Evolutionary conservation across 2,888 invertebrate genomes (phyloP).

Genomic region (Drosophila ustulata): DNA sequence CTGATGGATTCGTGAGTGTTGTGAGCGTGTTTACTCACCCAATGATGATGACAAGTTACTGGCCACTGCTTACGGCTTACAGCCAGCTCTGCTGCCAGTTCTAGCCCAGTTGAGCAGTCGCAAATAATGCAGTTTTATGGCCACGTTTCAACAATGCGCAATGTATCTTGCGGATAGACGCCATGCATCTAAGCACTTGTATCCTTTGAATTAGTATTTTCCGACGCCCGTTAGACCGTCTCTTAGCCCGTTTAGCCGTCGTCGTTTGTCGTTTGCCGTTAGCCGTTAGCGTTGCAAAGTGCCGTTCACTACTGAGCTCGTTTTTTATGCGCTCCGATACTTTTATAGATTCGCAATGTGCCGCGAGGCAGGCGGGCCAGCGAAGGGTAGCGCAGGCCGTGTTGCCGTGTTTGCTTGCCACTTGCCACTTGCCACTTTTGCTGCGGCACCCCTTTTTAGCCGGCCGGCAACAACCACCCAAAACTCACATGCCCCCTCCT

Average conservation of each 20-base stretch:
- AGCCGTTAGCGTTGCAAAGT: slow-evolving; percentile 72
- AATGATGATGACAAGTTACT: slow-evolving; percentile 50
- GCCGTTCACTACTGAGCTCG: slow-evolving; percentile 85
- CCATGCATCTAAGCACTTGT: slow-evolving; percentile 27
- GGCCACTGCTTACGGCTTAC: slow-evolving; percentile 12
- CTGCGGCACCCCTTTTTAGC: slow-evolving; percentile 62
- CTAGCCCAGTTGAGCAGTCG: slow-evolving; percentile 17
- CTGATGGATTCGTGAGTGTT: slow-evolving; percentile 18
- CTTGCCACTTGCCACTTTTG: slow-evolving; percentile 4
- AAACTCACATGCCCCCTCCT: slow-evolving; percentile 20
- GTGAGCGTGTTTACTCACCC: slow-evolving; percentile 39
- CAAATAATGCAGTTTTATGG: slow-evolving; percentile 31
- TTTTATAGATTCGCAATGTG: slow-evolving; percentile 84
- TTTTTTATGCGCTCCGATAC: slow-evolving; percentile 83
- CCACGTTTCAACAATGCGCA: slow-evolving; percentile 20
- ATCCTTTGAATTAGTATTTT: slow-evolving; percentile 20
- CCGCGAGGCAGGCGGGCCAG: slow-evolving; percentile 39
- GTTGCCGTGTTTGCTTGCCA: slow-evolving; percentile 3
- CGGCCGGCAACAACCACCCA: slow-evolving; percentile 70
- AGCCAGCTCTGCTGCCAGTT: not conserved
- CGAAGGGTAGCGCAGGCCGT: slow-evolving; percentile 27
- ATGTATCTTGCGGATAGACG: slow-evolving; percentile 33
- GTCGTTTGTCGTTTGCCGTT: slow-evolving; percentile 40
- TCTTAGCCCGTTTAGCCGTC: slow-evolving; percentile 27
- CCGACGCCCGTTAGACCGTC: slow-evolving; percentile 4